Percentiles rank a stretch among this genome's conserved stretches.
Evolutionary conservation across 2,888 invertebrate genomes (phyloP).

Genomic region (Dasysyrphus tricinctus): DNA sequence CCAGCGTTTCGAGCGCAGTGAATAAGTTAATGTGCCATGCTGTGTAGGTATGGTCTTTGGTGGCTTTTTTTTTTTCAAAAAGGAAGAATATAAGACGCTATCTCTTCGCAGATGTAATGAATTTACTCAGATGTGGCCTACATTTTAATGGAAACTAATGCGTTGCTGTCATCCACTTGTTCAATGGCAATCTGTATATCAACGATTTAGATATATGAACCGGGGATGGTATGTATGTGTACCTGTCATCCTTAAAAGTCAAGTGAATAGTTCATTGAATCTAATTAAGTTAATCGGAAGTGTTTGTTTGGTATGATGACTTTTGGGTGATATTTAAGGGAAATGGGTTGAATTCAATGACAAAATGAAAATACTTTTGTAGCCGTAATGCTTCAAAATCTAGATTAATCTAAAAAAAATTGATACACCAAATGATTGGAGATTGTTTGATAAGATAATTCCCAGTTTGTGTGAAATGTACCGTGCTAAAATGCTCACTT

Average conservation of each 20-base stretch:
- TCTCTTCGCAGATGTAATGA: slow-evolving; percentile 59
- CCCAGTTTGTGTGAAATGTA: too few relatives aligned
- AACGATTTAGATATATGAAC: slow-evolving; percentile 7
- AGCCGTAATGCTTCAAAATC: too few relatives aligned
- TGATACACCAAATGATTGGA: too few relatives aligned
- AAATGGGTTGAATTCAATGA: slow-evolving; percentile 5
- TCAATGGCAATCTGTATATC: slow-evolving; percentile 45
- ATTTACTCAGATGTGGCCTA: slow-evolving; percentile 75
- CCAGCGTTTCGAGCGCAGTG: slow-evolving; percentile 45
- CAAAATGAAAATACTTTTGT: too few relatives aligned
- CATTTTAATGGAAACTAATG: slow-evolving; percentile 76
- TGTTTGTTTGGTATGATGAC: slow-evolving; percentile 25
- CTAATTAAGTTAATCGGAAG: slow-evolving; percentile 74
- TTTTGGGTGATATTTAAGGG: neutral
- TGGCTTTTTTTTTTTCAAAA: neutral
- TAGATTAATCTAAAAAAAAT: too few relatives aligned
- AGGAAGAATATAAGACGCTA: slow-evolving; percentile 36
- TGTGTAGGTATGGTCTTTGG: slow-evolving; percentile 17
- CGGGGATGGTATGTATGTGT: slow-evolving; percentile 65
- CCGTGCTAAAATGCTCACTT: too few relatives aligned
- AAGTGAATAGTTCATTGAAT: slow-evolving; percentile 69
- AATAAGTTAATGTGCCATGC: slow-evolving; percentile 75
- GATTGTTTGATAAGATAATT: too few relatives aligned
- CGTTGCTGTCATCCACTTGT: slow-evolving; percentile 74
- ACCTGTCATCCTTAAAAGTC: slow-evolving; percentile 71